Base-by-base conservation (phyloP, 1,140 invertebrate genomes). In the Tetramorium alpestre region DNA sequence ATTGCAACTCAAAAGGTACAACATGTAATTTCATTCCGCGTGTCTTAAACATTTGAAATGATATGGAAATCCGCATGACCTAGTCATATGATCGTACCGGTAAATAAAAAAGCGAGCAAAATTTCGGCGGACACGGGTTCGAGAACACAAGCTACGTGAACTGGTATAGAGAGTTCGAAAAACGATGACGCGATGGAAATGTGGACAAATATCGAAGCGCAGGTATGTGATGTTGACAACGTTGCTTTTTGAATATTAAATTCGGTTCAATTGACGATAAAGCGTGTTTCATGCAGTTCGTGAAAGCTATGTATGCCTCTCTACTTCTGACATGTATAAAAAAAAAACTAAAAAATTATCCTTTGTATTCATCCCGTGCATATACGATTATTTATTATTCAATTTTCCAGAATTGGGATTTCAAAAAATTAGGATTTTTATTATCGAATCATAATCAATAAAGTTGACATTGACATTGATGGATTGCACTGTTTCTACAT, bases 331-430 rank as follows among this genome's bases (percentile, higher is more conserved):
- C 64, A 33, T 22, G 0, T 33, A 11, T 22, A 13, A 60, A n/a
- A 72, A n/a, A 72, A 22, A 49, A 81, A 72, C 38, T 58, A 56
- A 81, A 56, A 73, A 11, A 73, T 33, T 33, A 2, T 73, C 25
- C 47, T 72, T 73, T 60, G 11, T 18, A 58, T 44, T 58, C 47
- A 10, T 69, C 0, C 22, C 11, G 4, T 44, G 16, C 1, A 22
- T 73, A 16, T 18, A 1, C 51, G 3, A 73, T 33, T 2, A 41
- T 41, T 80, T 80, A 69, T 82, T 82, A 69, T 13, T 41, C 16
- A 18, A 69, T 58, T 80, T 80, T 7, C 18, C 18, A 11, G 64
- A 1, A 65, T 22, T 41, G 33, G 4, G 10, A 22, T 56, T 56
- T 6, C 4, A 67, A 47, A 44, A 67, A 28, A 18, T 3, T 6